A percentile compares a stretch with the other conserved stretches of the same genome.
These are phyloP conservation scores for Asteroscopus sphinx DNA, from an alignment of 2,888 invertebrate genomes.

Conservation along the genomic window DNA sequence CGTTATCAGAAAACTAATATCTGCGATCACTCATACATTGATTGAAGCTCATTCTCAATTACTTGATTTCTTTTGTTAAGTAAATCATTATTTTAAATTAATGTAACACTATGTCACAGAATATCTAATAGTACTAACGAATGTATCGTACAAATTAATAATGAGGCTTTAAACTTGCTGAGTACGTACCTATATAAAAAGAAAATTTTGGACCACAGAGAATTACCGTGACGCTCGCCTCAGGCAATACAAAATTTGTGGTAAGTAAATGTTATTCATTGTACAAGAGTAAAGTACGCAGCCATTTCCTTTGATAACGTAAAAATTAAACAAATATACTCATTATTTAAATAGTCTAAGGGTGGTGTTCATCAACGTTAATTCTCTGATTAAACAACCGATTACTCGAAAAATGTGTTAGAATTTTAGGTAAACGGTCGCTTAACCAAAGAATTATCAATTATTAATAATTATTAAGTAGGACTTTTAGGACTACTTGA, in stretches of 20 bases:
- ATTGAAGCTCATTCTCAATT: neutral
- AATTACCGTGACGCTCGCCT: neutral
- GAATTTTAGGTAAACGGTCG: too few relatives aligned
- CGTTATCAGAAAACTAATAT: neutral
- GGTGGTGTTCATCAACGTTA: too few relatives aligned
- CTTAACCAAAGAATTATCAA: too few relatives aligned
- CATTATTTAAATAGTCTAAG: too few relatives aligned
- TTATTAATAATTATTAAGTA: too few relatives aligned
- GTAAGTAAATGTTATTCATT: neutral
- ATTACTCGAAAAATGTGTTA: too few relatives aligned
- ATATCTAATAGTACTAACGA: too few relatives aligned
- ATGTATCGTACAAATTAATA: neutral
- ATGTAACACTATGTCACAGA: neutral
- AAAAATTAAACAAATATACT: neutral
- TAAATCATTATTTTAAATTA: neutral
- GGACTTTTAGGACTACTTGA: too few relatives aligned
- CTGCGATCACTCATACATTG: neutral
- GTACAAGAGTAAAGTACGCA: neutral
- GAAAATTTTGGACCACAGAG: neutral
- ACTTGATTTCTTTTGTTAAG: neutral
- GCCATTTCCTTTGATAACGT: neutral
- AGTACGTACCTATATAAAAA: neutral
- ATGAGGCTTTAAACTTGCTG: neutral
- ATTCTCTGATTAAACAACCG: too few relatives aligned
- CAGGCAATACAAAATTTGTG: conserved; percentile 1